A percentile compares a stretch with the other conserved stretches of the same genome.
Evolutionary conservation across 1,140 invertebrate genomes (phyloP).

Genomic region (Nasonia giraulti): DNA sequence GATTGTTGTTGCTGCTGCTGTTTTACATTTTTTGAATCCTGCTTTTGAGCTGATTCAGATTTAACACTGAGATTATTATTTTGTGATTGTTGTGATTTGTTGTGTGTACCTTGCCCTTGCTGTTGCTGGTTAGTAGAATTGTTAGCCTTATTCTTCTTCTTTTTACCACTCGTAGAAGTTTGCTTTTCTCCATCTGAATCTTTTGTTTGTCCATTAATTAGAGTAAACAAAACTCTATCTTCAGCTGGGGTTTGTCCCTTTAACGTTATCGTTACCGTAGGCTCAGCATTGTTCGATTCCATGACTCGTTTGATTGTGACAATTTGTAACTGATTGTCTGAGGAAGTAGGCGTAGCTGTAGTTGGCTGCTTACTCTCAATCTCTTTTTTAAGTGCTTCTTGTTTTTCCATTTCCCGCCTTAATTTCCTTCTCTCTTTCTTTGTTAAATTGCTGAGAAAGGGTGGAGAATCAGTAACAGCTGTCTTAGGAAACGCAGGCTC

Average conservation of each 20-base stretch:
- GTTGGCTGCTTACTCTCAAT: conserved; percentile 59
- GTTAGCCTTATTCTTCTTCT: conserved; percentile 73
- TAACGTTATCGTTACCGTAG: conserved; percentile 84
- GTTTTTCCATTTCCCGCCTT: conserved; percentile 65
- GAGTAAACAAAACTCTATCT: conserved; percentile 83
- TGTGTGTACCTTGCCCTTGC: conserved; percentile 42
- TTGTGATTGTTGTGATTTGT: conserved; percentile 58
- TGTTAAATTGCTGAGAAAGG: conserved; percentile 60
- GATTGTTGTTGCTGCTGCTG: conserved; percentile 57
- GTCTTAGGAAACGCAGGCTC: not conserved
- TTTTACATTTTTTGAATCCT: conserved; percentile 49
- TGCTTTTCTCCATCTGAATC: conserved; percentile 68
- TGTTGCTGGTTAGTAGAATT: conserved; percentile 53
- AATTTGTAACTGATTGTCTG: conserved; percentile 77
- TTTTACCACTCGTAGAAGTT: conserved; percentile 65
- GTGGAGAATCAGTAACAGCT: not conserved
- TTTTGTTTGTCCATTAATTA: conserved; percentile 82
- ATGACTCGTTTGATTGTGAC: conserved; percentile 84
- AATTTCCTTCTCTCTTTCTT: conserved; percentile 71
- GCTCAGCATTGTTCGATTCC: conserved; percentile 79
- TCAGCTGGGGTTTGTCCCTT: conserved; percentile 84
- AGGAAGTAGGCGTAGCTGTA: conserved; percentile 40
- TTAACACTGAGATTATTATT: conserved; percentile 56
- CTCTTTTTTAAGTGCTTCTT: conserved; percentile 59
- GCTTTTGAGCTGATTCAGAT: conserved; percentile 49